A percentile compares a stretch with the other conserved stretches of the same genome.
These are phyloP conservation scores for Scatophagus argus DNA, from an alignment of 2,113 vertebrate species.

Conservation along the genomic window DNA sequence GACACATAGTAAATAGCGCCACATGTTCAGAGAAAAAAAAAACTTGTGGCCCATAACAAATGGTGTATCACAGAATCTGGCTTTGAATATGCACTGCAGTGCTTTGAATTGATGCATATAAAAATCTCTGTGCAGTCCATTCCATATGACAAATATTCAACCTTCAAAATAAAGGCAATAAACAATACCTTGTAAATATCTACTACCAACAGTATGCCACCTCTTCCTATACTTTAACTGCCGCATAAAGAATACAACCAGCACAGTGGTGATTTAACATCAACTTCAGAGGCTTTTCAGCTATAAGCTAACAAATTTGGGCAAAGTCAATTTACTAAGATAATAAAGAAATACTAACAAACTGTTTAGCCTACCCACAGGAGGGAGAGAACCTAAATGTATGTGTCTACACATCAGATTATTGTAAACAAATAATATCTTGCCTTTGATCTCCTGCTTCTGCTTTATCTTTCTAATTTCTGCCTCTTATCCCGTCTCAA, in stretches of 20 bases:
- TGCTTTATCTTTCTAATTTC: slow-evolving; percentile 26
- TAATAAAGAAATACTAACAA: no score
- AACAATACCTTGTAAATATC: background rate
- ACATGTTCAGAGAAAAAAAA: background rate
- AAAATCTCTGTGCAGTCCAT: background rate
- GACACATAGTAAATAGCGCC: background rate
- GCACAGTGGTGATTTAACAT: background rate
- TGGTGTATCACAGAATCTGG: background rate
- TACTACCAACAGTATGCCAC: background rate
- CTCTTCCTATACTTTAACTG: background rate
- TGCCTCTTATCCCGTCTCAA: slow-evolving; percentile 1
- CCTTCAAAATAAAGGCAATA: no score
- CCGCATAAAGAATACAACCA: background rate
- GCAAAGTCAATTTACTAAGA: background rate
- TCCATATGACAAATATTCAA: no score
- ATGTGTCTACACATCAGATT: slow-evolving; percentile 11
- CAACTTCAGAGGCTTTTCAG: background rate
- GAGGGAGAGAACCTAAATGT: background rate
- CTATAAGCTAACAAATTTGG: background rate
- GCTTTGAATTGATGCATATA: background rate
- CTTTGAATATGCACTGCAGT: slow-evolving; percentile 1
- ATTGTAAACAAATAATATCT: slow-evolving; percentile 30
- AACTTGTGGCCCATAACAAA: background rate
- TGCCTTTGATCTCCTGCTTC: slow-evolving; percentile 8
- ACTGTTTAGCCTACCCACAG: background rate